Evolutionary conservation across 2,888 invertebrate species (phyloP).

Genomic region (Pardosa pseudoannulata): DNA sequence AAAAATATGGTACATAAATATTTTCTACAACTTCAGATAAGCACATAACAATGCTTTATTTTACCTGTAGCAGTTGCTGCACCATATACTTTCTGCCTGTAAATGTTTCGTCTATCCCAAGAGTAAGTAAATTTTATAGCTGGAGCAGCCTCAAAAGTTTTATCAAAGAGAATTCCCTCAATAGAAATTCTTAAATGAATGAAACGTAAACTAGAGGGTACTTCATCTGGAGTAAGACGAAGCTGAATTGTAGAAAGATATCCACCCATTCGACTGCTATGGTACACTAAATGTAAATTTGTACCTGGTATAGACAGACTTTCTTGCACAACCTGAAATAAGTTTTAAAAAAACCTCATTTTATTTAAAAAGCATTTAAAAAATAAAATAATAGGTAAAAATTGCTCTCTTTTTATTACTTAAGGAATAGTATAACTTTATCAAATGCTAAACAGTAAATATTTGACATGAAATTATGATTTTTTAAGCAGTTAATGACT

Average conservation of each 20-base stretch:
- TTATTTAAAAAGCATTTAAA: too few species aligned
- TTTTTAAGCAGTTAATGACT: too few species aligned
- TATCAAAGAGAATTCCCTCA: slow-evolving; percentile 93
- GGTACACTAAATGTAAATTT: slow-evolving; percentile 93
- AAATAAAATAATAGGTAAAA: too few species aligned
- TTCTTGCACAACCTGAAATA: slow-evolving; percentile 93
- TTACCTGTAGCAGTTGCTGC: slow-evolving; percentile 79
- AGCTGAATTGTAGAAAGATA: slow-evolving; percentile 95
- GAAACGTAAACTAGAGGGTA: slow-evolving; percentile 88
- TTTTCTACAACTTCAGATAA: too few species aligned
- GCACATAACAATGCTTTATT: too few species aligned
- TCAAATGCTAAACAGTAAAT: too few species aligned
- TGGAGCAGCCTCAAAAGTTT: slow-evolving; percentile 96
- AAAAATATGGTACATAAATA: too few species aligned
- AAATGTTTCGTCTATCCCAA: slow-evolving; percentile 98
- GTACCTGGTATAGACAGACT: slow-evolving; percentile 96
- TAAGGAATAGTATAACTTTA: too few species aligned
- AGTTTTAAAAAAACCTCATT: too few species aligned
- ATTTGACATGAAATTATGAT: too few species aligned
- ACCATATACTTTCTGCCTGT: slow-evolving; percentile 80
- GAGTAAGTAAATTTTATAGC: slow-evolving; percentile 96
- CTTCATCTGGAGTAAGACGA: slow-evolving; percentile 87
- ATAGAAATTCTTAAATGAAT: slow-evolving; percentile 90
- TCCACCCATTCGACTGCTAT: slow-evolving; percentile 95
- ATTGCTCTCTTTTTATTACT: too few species aligned